These are phyloP conservation scores for Tiaroga cobitis DNA, from an alignment of 2,797 vertebrate genomes.

Conservation along the genomic window DNA sequence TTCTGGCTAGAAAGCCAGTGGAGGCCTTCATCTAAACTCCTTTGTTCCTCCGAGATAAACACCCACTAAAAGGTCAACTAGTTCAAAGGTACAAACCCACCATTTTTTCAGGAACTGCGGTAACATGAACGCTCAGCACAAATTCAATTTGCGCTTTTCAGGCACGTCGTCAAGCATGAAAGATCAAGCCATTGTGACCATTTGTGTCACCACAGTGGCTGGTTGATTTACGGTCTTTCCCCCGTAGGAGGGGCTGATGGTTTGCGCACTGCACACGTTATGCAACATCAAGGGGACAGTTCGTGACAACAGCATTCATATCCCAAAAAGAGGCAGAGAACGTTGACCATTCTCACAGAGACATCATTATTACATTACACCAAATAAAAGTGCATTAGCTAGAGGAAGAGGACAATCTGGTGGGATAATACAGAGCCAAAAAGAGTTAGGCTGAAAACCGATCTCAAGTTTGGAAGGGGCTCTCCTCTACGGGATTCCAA, in stretches of 20 bases:
- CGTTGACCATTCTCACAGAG: conserved; percentile 69
- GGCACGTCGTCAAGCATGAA: conserved; percentile 45
- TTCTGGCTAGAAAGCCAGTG: neutral
- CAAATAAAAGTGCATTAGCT: conserved; percentile 57
- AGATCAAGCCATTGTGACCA: conserved; percentile 40
- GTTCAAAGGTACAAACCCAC: conserved; percentile 10
- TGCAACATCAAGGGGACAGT: conserved; percentile 19
- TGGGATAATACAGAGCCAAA: conserved; percentile 43
- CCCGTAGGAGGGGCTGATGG: neutral
- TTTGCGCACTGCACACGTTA: conserved; percentile 20
- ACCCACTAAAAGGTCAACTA: conserved; percentile 15
- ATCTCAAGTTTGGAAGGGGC: conserved; percentile 24
- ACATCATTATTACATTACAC: conserved; percentile 75
- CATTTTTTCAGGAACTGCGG: conserved; percentile 60
- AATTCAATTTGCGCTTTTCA: conserved; percentile 26
- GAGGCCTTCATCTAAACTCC: neutral
- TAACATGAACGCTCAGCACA: conserved; percentile 16
- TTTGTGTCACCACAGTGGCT: conserved; percentile 34
- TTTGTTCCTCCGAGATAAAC: neutral
- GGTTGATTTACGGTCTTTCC: conserved; percentile 32
- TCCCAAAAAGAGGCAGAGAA: conserved; percentile 68
- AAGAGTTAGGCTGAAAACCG: conserved; percentile 50
- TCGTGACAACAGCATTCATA: conserved; percentile 46
- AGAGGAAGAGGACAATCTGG: conserved; percentile 52
- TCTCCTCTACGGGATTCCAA: neutral